A percentile compares a stretch with the other conserved stretches of the same genome.
phyloP scores from a whole-genome alignment of 2,113 vertebrate species.

The Aptenodytes forsteri region DNA sequence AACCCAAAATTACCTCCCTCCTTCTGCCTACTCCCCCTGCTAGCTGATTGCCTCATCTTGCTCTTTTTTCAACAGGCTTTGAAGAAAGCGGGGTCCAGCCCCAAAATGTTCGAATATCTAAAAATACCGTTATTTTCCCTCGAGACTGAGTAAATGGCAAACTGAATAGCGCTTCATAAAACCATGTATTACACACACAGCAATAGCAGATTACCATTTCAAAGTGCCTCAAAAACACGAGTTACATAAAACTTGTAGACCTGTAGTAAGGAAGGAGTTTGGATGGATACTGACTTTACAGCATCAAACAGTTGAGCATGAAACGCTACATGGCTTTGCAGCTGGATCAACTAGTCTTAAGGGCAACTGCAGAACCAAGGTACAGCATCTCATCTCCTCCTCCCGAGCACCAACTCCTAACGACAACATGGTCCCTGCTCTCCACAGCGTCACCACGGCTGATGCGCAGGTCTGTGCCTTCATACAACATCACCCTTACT shows the following conservation, averaged over 20 bases:
- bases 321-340: not conserved
- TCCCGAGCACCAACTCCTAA: not conserved
- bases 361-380: not conserved
- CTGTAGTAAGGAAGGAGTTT: not conserved
- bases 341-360: not conserved
- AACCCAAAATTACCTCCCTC: not conserved
- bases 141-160: not conserved
- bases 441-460: rapidly evolving
- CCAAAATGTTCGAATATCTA: not conserved
- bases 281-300: not conserved
- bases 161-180: not conserved
- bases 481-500: not conserved
- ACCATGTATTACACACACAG: not conserved
- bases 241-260: not conserved
- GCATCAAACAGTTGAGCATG: not conserved
- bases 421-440: rapidly evolving
- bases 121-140: not conserved
- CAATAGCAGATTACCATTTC: not conserved
- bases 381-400: not conserved
- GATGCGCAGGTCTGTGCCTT: not conserved
- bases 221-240: not conserved
- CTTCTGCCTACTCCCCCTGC: not conserved
- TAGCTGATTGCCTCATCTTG: not conserved
- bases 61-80: not conserved
- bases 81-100: not conserved